Evolutionary conservation across 1,140 invertebrate species (phyloP).

Genomic region (Drosophila baimaii): DNA sequence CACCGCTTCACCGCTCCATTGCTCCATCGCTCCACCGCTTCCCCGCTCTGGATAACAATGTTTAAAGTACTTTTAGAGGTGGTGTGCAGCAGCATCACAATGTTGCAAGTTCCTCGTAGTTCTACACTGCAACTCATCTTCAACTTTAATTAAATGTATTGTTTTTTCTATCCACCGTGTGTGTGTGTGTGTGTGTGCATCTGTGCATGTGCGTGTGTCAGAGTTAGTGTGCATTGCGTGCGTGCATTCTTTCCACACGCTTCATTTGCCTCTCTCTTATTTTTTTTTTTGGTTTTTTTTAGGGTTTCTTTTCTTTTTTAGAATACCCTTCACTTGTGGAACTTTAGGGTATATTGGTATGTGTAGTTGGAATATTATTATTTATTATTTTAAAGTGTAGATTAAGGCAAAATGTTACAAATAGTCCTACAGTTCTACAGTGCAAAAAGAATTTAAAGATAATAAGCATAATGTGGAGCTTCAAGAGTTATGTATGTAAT

Average conservation of each 20-base stretch:
- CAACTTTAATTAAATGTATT: slow-evolving; percentile 82
- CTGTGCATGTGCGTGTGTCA: not conserved
- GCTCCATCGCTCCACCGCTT: slow-evolving; percentile 6
- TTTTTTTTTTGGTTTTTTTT: not conserved
- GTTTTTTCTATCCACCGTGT: slow-evolving; percentile 59
- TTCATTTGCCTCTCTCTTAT: slow-evolving; percentile 59
- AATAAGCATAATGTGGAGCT: no score
- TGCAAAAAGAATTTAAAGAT: no score
- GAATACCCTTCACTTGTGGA: not conserved
- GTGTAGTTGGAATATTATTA: not conserved
- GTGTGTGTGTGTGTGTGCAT: slow-evolving; percentile 6
- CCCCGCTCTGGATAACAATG: slow-evolving; percentile 54
- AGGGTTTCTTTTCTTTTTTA: not conserved
- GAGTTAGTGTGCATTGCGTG: not conserved
- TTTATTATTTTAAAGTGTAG: no score
- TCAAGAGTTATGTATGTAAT: no score
- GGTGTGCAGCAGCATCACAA: slow-evolving; percentile 28
- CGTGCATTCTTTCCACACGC: slow-evolving; percentile 63
- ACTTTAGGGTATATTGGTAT: not conserved
- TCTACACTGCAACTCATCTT: slow-evolving; percentile 71
- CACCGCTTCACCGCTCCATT: no score
- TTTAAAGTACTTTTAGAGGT: slow-evolving; percentile 68
- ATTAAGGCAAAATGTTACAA: no score
- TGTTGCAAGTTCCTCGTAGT: slow-evolving; percentile 53
- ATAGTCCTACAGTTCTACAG: no score